Evolutionary conservation across 2,113 vertebrate genomes (phyloP).

Genomic region (Carassius auratus): DNA sequence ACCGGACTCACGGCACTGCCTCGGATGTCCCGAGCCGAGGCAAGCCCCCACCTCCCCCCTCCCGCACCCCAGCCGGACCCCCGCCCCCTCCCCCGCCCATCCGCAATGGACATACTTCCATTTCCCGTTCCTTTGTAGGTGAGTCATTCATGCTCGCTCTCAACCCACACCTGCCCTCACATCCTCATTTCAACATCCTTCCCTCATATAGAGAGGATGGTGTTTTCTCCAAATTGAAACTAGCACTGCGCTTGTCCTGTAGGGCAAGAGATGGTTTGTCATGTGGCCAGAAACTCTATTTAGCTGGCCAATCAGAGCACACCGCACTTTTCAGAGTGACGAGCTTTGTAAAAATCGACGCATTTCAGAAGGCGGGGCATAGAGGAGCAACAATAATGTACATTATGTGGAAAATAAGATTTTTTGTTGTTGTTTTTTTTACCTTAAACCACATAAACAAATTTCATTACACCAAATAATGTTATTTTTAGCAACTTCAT

Average conservation of each 20-base stretch:
- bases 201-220: background rate
- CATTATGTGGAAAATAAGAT: too few relatives aligned
- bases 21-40: slow-evolving; percentile 80
- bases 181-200: background rate
- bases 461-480: too few relatives aligned
- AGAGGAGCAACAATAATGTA: too few relatives aligned
- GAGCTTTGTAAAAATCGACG: too few relatives aligned
- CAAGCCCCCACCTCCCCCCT: slow-evolving; percentile 85
- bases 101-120: slow-evolving; percentile 86
- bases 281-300: background rate
- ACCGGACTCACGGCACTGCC: slow-evolving; percentile 80
- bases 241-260: background rate
- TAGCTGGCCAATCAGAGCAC: background rate
- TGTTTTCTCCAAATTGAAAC: background rate
- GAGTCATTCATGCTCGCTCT: slow-evolving; percentile 70
- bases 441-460: too few relatives aligned
- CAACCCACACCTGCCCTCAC: background rate
- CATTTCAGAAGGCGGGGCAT: too few relatives aligned
- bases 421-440: too few relatives aligned
- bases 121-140: slow-evolving; percentile 86
- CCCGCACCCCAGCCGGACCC: slow-evolving; percentile 82
- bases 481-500: too few relatives aligned
- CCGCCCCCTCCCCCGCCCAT: slow-evolving; percentile 85
- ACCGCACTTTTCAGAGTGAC: too few relatives aligned
- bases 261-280: background rate